These are phyloP conservation scores for Himantopus leucocephalus DNA, from an alignment of 2,113 vertebrate genomes.

Conservation along the genomic window DNA sequence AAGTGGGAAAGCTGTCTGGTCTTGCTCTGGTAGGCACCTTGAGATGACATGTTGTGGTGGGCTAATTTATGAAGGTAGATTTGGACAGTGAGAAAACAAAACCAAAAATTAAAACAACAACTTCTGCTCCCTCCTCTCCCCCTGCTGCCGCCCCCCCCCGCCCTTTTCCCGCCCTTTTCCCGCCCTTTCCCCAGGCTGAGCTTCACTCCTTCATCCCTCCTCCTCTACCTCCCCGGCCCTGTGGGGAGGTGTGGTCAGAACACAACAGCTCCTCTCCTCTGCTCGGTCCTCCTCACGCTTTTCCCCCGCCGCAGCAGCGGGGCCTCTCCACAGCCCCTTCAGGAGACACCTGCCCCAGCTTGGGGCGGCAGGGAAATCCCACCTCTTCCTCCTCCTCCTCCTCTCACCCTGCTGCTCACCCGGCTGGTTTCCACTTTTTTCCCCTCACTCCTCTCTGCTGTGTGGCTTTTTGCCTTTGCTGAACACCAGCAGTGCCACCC, in stretches of 20 bases:
- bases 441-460: background rate
- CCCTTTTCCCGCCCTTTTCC: too few species aligned
- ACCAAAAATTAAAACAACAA: background rate
- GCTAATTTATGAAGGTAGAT: background rate
- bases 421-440: too few species aligned
- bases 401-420: background rate
- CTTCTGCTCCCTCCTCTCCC: too few species aligned
- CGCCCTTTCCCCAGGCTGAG: background rate
- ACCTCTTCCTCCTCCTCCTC: background rate
- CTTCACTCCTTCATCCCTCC: background rate
- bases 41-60: background rate
- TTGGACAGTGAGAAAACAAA: background rate
- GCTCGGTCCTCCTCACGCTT: background rate
- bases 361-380: too few species aligned
- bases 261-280: background rate
- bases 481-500: too few species aligned
- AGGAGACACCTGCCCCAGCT: background rate
- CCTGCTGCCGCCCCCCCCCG: too few species aligned
- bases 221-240: background rate
- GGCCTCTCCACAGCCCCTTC: background rate
- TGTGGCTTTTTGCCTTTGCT: background rate
- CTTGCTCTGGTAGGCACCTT: background rate
- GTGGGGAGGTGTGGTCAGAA: too few species aligned
- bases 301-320: background rate
- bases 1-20: background rate